Percentiles rank a stretch among this genome's conserved stretches.
These are phyloP conservation scores for Triplophysa dalaica DNA, from an alignment of 2,113 vertebrate species.

Conservation along the genomic window DNA sequence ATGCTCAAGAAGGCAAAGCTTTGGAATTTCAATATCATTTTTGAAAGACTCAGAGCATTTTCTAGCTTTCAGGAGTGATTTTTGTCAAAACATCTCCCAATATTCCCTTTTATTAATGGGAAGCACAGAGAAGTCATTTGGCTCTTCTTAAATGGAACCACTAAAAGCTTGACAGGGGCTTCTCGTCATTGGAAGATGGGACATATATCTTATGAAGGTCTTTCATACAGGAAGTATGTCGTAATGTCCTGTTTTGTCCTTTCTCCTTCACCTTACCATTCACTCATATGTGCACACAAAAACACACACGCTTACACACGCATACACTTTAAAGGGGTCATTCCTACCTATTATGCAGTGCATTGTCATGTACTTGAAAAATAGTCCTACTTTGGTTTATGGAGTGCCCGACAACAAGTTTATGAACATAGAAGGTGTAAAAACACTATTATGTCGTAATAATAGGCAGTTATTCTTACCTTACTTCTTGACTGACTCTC, in stretches of 20 bases:
- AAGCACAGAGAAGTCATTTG: slow-evolving; percentile 17
- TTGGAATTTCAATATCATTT: slow-evolving; percentile 16
- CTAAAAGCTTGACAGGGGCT: slow-evolving; percentile 32
- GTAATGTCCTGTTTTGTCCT: slow-evolving; percentile 27
- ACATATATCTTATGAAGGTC: slow-evolving; percentile 31
- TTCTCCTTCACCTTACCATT: slow-evolving; percentile 5
- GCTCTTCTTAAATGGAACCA: slow-evolving; percentile 34
- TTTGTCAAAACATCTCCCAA: not conserved
- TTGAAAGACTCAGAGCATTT: slow-evolving; percentile 13
- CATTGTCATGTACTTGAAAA: not conserved
- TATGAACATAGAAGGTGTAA: too few relatives aligned
- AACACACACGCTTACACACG: not conserved
- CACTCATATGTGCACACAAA: slow-evolving; percentile 10
- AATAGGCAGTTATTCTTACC: too few relatives aligned
- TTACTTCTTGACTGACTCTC: too few relatives aligned
- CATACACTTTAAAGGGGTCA: not conserved
- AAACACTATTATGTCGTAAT: too few relatives aligned
- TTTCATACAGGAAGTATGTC: slow-evolving; percentile 4
- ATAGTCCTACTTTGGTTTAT: not conserved
- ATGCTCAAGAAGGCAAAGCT: slow-evolving; percentile 9
- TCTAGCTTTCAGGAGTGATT: slow-evolving; percentile 11
- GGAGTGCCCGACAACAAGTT: too few relatives aligned
- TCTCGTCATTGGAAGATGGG: slow-evolving; percentile 3
- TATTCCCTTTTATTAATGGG: slow-evolving; percentile 11
- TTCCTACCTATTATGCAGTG: too few relatives aligned